Evolutionary conservation across 2,113 vertebrate species (phyloP).

Genomic region (Colius striatus): DNA sequence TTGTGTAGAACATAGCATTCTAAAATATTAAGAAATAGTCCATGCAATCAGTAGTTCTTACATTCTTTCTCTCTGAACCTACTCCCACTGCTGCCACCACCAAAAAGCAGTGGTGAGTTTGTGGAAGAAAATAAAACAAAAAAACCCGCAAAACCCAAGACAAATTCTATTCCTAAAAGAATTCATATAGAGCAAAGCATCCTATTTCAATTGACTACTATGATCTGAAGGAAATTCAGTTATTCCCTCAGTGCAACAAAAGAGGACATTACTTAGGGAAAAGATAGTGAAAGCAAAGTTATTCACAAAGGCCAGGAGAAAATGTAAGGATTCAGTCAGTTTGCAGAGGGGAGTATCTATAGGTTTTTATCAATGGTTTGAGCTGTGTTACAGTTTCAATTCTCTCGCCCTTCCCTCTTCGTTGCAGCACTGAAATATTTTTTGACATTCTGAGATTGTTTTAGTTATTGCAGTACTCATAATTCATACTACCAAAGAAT

Average conservation of each 20-base stretch:
- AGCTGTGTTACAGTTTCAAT: neutral
- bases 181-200: neutral
- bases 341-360: neutral
- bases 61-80: neutral
- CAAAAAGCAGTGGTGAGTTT: neutral
- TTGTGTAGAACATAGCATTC: neutral
- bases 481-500: neutral
- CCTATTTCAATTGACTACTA: neutral
- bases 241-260: neutral
- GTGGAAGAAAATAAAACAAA: neutral
- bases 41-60: neutral
- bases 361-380: neutral
- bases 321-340: neutral
- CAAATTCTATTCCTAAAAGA: neutral
- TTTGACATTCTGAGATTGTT: neutral
- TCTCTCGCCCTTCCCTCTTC: neutral
- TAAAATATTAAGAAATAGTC: neutral
- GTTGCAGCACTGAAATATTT: neutral
- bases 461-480: neutral
- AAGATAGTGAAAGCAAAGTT: neutral
- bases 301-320: neutral
- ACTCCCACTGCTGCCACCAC: fast-evolving
- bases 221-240: neutral
- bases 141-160: neutral
- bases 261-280: neutral